These are phyloP conservation scores for Mythimna albipuncta DNA, from an alignment of 2,888 invertebrate species.

Conservation along the genomic window DNA sequence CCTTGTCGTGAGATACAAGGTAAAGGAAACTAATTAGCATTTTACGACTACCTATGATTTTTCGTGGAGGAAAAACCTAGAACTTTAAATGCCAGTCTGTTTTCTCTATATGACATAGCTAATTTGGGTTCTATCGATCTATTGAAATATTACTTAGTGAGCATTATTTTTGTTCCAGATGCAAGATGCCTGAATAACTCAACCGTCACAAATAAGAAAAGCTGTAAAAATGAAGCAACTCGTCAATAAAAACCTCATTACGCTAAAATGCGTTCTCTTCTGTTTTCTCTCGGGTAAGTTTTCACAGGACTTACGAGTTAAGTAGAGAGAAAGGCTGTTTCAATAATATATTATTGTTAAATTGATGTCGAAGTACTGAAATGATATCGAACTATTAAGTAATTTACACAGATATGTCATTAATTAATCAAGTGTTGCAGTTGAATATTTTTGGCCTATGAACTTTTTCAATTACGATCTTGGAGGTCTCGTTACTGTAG, in stretches of 20 bases:
- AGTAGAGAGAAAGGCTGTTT: too few relatives aligned
- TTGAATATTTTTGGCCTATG: neutral
- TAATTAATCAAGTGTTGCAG: neutral
- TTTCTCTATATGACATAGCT: neutral
- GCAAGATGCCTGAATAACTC: conserved; percentile 70
- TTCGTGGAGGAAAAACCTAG: neutral
- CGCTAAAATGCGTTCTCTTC: conserved; percentile 95
- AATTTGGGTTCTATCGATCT: neutral
- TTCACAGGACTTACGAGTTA: conserved; percentile 8
- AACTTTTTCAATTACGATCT: conserved; percentile 1
- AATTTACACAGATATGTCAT: neutral
- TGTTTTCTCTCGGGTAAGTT: conserved; percentile 94
- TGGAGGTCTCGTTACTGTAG: neutral
- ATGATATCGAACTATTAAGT: too few relatives aligned
- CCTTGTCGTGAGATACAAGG: neutral
- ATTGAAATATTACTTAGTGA: neutral
- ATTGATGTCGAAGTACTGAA: too few relatives aligned
- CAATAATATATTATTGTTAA: too few relatives aligned
- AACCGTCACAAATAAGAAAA: conserved; percentile 39
- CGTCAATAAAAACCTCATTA: conserved; percentile 93
- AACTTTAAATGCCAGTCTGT: neutral
- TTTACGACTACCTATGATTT: neutral
- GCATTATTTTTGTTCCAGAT: conserved; percentile 72
- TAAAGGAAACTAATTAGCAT: conserved; percentile 8
- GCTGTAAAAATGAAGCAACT: conserved; percentile 80